Percentiles rank a stretch among this genome's conserved stretches.
phyloP scores from a whole-genome alignment of 2,888 invertebrate genomes.

The Drosophila anomelani region DNA sequence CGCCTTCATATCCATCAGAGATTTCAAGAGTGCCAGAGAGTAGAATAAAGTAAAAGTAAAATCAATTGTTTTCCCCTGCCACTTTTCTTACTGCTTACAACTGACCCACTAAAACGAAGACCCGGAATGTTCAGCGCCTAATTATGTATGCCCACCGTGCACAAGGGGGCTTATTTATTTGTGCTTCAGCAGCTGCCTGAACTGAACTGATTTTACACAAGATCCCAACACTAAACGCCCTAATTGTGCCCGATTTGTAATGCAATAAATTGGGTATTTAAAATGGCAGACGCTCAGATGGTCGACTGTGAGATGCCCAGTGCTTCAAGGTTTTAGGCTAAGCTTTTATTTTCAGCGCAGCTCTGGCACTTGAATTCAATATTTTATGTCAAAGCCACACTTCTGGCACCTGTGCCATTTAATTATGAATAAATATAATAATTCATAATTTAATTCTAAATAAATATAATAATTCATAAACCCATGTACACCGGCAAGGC shows the following conservation, averaged over 20 bases:
- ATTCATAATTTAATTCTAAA: no score
- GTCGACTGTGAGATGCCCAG: not conserved
- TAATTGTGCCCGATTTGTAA: constrained; percentile 1
- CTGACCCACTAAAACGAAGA: constrained; percentile 13
- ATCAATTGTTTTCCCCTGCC: not conserved
- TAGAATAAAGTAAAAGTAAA: constrained; percentile 10
- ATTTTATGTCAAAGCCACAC: no score
- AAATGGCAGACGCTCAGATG: not conserved
- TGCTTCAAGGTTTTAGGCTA: not conserved
- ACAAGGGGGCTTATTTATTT: constrained; percentile 30
- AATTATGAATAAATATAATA: no score
- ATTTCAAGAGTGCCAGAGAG: no score
- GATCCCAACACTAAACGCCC: constrained; percentile 7
- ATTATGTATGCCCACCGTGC: constrained; percentile 13
- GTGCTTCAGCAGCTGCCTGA: constrained; percentile 2
- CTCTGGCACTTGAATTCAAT: not conserved
- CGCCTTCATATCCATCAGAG: not conserved
- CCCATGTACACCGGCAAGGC: no score
- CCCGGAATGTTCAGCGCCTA: not conserved
- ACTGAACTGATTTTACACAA: constrained; percentile 4
- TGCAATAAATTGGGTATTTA: not conserved
- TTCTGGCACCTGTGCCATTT: no score
- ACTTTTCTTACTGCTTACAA: no score
- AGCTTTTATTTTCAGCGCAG: not conserved
- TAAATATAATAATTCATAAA: no score